A percentile compares a stretch with the other conserved stretches of the same genome.
phyloP scores from a whole-genome alignment of 2,888 invertebrate species.

The Heliothis peltigera region DNA sequence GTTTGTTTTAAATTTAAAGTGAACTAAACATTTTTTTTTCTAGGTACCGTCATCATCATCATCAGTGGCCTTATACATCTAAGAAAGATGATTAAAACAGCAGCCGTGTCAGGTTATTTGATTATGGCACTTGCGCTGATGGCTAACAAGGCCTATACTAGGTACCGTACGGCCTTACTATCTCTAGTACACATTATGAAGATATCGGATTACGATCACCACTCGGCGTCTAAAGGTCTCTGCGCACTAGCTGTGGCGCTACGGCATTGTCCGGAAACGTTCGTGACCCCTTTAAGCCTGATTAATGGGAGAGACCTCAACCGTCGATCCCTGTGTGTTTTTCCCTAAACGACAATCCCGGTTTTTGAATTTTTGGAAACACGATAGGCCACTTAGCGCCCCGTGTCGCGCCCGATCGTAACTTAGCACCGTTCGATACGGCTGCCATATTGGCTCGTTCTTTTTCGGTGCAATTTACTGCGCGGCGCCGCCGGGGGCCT shows the following conservation, averaged over 20 bases:
- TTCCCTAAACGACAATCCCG: slow-evolving; percentile 75
- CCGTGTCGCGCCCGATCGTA: slow-evolving; percentile 83
- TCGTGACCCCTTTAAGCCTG: slow-evolving; percentile 80
- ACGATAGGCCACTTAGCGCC: slow-evolving; percentile 88
- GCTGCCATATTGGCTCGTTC: slow-evolving; percentile 84
- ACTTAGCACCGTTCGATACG: slow-evolving; percentile 85
- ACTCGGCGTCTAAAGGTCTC: slow-evolving; percentile 71
- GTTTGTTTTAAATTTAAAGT: too few relatives aligned
- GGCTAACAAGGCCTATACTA: too few relatives aligned
- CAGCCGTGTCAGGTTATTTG: too few relatives aligned
- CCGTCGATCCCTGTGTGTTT: slow-evolving; percentile 72
- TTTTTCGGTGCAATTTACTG: slow-evolving; percentile 87
- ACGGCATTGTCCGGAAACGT: slow-evolving; percentile 68
- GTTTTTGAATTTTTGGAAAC: slow-evolving; percentile 85
- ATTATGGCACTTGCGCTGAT: too few relatives aligned
- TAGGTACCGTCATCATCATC: too few relatives aligned
- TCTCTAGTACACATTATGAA: slow-evolving; percentile 35
- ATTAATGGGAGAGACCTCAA: slow-evolving; percentile 77
- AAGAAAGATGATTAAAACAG: too few relatives aligned
- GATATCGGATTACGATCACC: slow-evolving; percentile 54
- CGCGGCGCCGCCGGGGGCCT: slow-evolving; percentile 79
- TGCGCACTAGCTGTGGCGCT: slow-evolving; percentile 73
- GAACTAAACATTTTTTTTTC: too few relatives aligned
- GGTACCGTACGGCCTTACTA: slow-evolving; percentile 17
- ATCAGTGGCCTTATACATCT: too few relatives aligned